Evolutionary conservation across 2,113 vertebrate species (phyloP).

Genomic region (Oenanthe oenanthe): DNA sequence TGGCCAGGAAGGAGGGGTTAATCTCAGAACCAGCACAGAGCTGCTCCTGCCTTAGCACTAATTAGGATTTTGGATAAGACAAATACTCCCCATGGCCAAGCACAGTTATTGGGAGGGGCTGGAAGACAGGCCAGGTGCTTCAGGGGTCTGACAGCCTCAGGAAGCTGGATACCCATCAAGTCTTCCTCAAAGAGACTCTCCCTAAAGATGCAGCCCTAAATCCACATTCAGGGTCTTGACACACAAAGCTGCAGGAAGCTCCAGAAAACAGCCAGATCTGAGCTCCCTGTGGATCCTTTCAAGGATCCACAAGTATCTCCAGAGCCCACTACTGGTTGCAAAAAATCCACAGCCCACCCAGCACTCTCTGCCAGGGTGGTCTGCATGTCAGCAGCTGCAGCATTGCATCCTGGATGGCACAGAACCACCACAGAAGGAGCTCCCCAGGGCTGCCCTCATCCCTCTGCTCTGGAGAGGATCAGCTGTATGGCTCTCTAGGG

Average conservation of each 20-base stretch:
- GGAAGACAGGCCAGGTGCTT: neutral
- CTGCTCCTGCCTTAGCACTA: neutral
- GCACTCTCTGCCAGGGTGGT: neutral
- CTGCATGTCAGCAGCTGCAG: neutral
- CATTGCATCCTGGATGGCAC: neutral
- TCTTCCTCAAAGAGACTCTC: neutral
- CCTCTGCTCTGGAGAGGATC: neutral
- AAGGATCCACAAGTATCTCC: neutral
- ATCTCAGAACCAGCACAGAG: neutral
- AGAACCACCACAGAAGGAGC: neutral
- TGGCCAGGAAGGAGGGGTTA: neutral
- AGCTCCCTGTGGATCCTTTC: neutral
- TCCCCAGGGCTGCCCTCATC: too few relatives aligned
- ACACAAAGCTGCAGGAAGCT: neutral
- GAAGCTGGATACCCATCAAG: neutral
- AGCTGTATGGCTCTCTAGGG: neutral
- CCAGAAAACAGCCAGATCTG: neutral
- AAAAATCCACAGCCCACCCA: conserved; percentile 38
- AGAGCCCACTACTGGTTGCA: neutral
- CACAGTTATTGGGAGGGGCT: neutral
- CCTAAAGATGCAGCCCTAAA: neutral
- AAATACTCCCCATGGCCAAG: neutral
- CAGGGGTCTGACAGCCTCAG: neutral
- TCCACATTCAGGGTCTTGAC: neutral
- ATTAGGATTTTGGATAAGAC: neutral